Evolutionary conservation across 1,140 invertebrate species (phyloP).

Genomic region (Drosophila guanche): DNA sequence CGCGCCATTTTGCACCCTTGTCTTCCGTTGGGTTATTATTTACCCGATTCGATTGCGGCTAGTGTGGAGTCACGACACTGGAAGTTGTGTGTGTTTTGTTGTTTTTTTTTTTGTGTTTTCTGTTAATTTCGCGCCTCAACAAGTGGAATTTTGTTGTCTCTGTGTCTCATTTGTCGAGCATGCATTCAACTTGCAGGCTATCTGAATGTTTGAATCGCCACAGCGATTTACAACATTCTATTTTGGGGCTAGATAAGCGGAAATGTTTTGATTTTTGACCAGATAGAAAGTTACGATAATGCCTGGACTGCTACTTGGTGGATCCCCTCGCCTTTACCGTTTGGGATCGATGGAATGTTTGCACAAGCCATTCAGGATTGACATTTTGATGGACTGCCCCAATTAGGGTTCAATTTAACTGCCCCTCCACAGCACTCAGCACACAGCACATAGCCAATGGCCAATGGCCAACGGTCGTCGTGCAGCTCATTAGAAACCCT

Average conservation of each 20-base stretch:
- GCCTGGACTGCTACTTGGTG: too few relatives aligned
- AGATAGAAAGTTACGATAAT: too few relatives aligned
- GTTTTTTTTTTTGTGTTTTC: too few relatives aligned
- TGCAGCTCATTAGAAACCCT: slow-evolving; percentile 11
- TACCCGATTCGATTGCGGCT: slow-evolving; percentile 30
- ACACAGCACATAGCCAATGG: not conserved
- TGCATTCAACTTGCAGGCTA: slow-evolving; percentile 45
- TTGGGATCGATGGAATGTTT: slow-evolving; percentile 27
- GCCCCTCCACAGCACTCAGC: slow-evolving; percentile 18
- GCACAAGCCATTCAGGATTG: slow-evolving; percentile 18
- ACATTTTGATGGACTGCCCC: slow-evolving; percentile 45
- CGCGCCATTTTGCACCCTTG: slow-evolving; percentile 13
- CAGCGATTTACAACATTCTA: slow-evolving; percentile 9
- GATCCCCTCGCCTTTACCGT: too few relatives aligned
- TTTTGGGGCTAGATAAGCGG: slow-evolving; percentile 19
- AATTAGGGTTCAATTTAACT: slow-evolving; percentile 50
- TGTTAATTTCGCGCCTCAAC: slow-evolving; percentile 57
- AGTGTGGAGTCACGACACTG: slow-evolving; percentile 8
- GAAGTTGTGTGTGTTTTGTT: slow-evolving; percentile 9
- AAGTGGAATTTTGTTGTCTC: slow-evolving; percentile 53
- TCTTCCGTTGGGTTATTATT: slow-evolving; percentile 36
- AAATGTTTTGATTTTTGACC: too few relatives aligned
- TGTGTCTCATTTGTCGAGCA: slow-evolving; percentile 54
- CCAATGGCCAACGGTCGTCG: not conserved
- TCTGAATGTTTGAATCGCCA: slow-evolving; percentile 41